A percentile compares a stretch with the other conserved stretches of the same genome.
Evolutionary conservation across 2,113 vertebrate species (phyloP).

Genomic region (Muntiacus reevesi): DNA sequence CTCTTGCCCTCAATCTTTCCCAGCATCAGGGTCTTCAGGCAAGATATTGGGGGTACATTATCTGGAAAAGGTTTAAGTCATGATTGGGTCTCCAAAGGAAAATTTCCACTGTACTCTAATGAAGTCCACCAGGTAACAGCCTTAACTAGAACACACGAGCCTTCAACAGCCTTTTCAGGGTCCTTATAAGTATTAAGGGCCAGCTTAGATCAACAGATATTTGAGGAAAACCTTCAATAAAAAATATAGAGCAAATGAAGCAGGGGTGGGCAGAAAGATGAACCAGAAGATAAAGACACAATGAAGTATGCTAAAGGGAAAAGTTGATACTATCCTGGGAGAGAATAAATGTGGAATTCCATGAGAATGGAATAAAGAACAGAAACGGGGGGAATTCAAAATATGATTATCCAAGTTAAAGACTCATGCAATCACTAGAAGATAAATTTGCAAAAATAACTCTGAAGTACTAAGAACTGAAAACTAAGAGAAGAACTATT

Average conservation of each 20-base stretch:
- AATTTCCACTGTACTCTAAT: background rate
- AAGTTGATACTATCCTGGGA: background rate
- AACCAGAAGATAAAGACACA: background rate
- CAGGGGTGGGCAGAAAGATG: rapidly evolving
- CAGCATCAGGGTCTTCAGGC: background rate
- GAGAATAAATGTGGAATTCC: background rate
- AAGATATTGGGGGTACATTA: background rate
- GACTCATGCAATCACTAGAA: background rate
- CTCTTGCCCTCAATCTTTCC: background rate
- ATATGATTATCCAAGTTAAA: background rate
- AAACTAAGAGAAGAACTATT: background rate
- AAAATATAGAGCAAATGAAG: background rate
- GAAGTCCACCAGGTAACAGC: background rate
- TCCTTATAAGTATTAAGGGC: background rate
- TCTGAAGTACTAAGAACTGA: background rate
- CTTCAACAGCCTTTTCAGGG: background rate
- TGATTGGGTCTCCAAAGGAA: background rate
- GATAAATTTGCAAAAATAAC: background rate
- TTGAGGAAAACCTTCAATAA: background rate
- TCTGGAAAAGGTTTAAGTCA: background rate
- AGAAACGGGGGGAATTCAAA: background rate
- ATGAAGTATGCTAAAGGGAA: background rate
- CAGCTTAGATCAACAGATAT: background rate
- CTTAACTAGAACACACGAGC: background rate
- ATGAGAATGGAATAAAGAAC: background rate